Base-by-base conservation (phyloP, 2,888 invertebrate species). In the Cephalotes varians region DNA sequence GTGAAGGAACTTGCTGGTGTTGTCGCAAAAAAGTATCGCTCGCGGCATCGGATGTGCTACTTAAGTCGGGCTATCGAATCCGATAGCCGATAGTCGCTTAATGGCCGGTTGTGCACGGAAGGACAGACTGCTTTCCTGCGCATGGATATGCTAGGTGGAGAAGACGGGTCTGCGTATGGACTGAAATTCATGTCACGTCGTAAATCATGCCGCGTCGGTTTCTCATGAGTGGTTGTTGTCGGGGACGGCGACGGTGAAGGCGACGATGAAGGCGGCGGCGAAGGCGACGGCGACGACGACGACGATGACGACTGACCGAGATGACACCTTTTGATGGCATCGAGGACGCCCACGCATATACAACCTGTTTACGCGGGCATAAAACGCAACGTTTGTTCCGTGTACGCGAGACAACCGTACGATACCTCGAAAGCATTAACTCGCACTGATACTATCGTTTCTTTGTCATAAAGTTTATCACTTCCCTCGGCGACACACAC, bases 161-260 rank as follows among this genome's bases (percentile, higher is more conserved):
- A 40, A 60, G 58, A 25, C 58, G 56, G 7, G 40, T 47, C 25
- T 31, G 60, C 80, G 82, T 74, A 77, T 81, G 65, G 58, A 67
- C 40, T 82, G 84, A 82, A 84, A 84, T 87, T 87, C 88, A 69
- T 76, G 84, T 49, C 79, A 72, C 67, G 81, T 84, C 88, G 81
- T 87, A 87, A 87, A 87, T 87, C 88, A 87, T 81, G 40, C 25
- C 31, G n/a, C 47, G 44, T 77, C 84, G 86, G 84, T 87, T 74
- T 84, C 44, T 34, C 82, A 51, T 69, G 79, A 79, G 58, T 77
- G 84, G 62, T 58, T 79, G 60, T 87, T 82, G 77, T 73, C 80
- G 60, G 15, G 21, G 62, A 12, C 28, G 56, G 5, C 37, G 54
- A 44, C 28, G 56, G 15, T 4, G 56, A 56, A 25, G 64, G 25